Conservation (phyloP, 2,888 invertebrate genomes). For the Limnephilus marmoratus region DNA sequence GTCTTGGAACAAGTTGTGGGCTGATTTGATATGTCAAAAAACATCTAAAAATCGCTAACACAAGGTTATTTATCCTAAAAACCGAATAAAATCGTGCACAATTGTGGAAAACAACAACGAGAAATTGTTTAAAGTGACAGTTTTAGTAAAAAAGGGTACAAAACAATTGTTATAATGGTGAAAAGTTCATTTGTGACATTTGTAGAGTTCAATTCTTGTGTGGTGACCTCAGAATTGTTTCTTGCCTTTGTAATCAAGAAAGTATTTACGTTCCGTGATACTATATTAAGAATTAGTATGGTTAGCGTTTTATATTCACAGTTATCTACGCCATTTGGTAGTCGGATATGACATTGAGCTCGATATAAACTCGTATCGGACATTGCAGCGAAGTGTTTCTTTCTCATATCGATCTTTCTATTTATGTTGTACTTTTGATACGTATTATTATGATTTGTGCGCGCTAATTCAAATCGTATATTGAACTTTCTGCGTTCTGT, state of each 20-base stretch:
- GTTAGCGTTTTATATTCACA: neutral
- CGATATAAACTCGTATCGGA: neutral
- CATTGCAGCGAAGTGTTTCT: neutral
- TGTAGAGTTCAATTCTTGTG: slow-evolving; percentile 52
- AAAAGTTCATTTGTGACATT: slow-evolving; percentile 41
- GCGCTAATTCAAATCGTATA: slow-evolving; percentile 7
- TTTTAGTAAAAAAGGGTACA: slow-evolving; percentile 19
- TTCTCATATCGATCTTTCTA: slow-evolving; percentile 39
- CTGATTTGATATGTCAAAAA: slow-evolving; percentile 36
- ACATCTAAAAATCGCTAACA: neutral
- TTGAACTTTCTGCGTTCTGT: neutral
- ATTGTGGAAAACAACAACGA: slow-evolving; percentile 8
- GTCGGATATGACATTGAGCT: neutral
- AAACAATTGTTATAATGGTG: neutral
- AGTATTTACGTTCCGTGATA: slow-evolving; percentile 7
- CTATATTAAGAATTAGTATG: neutral
- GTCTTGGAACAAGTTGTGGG: slow-evolving; percentile 26
- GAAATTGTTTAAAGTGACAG: neutral
- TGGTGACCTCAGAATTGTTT: slow-evolving; percentile 56
- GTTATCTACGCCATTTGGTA: neutral
- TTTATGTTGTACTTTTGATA: slow-evolving; percentile 29
- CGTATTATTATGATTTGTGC: slow-evolving; percentile 14
- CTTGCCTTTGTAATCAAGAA: slow-evolving; percentile 44
- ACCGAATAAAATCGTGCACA: neutral
- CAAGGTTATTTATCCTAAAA: neutral